Conservation (phyloP, 2,113 vertebrate genomes). For the Rana temporaria region DNA sequence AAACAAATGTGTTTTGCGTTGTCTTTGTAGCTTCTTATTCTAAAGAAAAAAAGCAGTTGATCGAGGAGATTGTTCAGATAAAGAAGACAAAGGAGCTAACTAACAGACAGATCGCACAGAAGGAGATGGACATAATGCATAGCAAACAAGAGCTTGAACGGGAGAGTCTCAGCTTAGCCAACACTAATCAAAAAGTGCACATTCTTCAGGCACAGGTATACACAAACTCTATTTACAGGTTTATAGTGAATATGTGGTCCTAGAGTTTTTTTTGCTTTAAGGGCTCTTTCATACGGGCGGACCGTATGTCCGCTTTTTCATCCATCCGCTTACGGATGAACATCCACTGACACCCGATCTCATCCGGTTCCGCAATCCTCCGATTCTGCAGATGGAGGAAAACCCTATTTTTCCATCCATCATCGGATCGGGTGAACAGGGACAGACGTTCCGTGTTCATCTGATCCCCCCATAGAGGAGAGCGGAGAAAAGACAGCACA, state of each 20-base stretch:
- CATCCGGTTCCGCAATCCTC: too few species aligned
- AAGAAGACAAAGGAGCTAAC: slow-evolving; percentile 59
- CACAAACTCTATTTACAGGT: neutral
- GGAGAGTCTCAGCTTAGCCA: slow-evolving; percentile 51
- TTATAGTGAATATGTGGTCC: neutral
- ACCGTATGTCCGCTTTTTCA: too few species aligned
- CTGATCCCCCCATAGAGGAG: too few species aligned
- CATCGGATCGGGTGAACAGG: too few species aligned
- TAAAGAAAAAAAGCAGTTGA: slow-evolving; percentile 57
- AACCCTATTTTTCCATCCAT: too few species aligned
- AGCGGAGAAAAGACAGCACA: too few species aligned
- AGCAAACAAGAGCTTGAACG: slow-evolving; percentile 60
- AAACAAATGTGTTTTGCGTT: neutral
- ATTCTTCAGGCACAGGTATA: slow-evolving; percentile 50
- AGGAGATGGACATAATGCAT: slow-evolving; percentile 52
- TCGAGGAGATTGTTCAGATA: slow-evolving; percentile 58
- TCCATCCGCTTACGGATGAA: too few species aligned
- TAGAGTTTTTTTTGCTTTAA: too few species aligned
- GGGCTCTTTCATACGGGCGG: too few species aligned
- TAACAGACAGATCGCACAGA: slow-evolving; percentile 53
- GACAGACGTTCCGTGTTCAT: too few species aligned
- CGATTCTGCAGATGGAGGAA: too few species aligned
- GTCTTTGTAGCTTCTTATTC: slow-evolving; percentile 50
- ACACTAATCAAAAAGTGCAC: slow-evolving; percentile 55
- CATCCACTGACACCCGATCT: too few species aligned